Conservation (phyloP, 2,113 vertebrate genomes). For the Sarotherodon lohbergeri region DNA sequence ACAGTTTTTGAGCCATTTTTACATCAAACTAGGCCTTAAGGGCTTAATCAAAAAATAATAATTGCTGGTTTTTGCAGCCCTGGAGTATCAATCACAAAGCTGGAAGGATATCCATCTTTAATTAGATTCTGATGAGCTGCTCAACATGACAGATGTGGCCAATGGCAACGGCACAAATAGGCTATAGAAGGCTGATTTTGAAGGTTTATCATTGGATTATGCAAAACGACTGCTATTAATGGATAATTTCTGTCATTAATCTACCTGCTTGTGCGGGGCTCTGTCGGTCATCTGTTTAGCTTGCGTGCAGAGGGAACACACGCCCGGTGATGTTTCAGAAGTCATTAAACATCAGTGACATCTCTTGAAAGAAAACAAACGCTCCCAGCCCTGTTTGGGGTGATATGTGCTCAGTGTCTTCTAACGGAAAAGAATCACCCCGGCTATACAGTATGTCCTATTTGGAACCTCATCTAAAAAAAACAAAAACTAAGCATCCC, state of each 20-base stretch:
- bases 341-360: neutral
- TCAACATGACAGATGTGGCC: conserved; percentile 6
- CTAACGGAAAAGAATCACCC: neutral
- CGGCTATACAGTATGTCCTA: neutral
- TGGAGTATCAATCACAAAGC: neutral
- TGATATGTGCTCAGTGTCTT: neutral
- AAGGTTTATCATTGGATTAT: neutral
- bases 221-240: neutral
- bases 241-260: neutral
- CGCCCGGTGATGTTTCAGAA: neutral
- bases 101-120: conserved; percentile 5
- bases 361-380: neutral
- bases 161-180: neutral
- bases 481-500: neutral
- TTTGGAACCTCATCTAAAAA: conserved; percentile 8
- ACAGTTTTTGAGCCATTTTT: neutral
- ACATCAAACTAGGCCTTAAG: neutral
- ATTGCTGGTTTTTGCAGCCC: neutral
- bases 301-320: neutral
- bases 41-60: neutral
- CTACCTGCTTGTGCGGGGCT: neutral
- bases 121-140: neutral
- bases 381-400: neutral
- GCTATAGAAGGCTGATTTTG: neutral
- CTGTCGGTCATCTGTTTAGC: neutral